phyloP scores from a whole-genome alignment of 2,888 invertebrate species.

The Antitype chi region DNA sequence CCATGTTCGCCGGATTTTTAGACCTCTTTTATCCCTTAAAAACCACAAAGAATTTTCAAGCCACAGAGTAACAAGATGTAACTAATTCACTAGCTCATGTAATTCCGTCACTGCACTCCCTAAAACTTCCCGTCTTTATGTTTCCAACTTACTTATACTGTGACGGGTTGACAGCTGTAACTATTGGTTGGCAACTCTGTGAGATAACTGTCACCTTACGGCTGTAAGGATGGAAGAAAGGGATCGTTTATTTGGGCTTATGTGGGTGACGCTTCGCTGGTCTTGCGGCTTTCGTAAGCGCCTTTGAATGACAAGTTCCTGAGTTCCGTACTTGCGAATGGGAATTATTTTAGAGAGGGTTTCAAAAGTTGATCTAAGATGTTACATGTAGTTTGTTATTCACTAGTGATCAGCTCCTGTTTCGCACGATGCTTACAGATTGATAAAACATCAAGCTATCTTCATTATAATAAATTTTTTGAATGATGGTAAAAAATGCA shows the following conservation, averaged over 20 bases:
- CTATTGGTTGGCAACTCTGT: slow-evolving; percentile 55
- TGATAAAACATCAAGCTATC: neutral
- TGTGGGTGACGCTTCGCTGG: slow-evolving; percentile 36
- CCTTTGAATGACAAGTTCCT: slow-evolving; percentile 45
- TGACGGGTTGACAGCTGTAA: slow-evolving; percentile 54
- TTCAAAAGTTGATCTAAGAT: slow-evolving; percentile 21
- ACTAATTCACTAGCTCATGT: slow-evolving; percentile 20
- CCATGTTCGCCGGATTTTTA: neutral
- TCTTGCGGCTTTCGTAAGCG: slow-evolving; percentile 32
- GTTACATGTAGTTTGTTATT: neutral
- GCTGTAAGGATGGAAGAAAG: slow-evolving; percentile 41
- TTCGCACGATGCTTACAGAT: too few relatives aligned
- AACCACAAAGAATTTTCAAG: too few relatives aligned
- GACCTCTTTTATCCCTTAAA: neutral
- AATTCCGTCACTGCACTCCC: neutral
- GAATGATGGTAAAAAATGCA: neutral
- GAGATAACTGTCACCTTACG: slow-evolving; percentile 63
- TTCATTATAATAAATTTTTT: neutral
- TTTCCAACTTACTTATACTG: slow-evolving; percentile 36
- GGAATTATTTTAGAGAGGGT: slow-evolving; percentile 1
- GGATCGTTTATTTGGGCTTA: slow-evolving; percentile 63
- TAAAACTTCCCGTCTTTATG: slow-evolving; percentile 25
- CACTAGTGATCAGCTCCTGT: neutral
- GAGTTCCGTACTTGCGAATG: slow-evolving; percentile 27
- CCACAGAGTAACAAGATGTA: neutral